Evolutionary conservation across 2,113 vertebrate genomes (phyloP), one percentile per base, ranked within the genome.

Genomic region (Leucopsar rothschildi): DNA sequence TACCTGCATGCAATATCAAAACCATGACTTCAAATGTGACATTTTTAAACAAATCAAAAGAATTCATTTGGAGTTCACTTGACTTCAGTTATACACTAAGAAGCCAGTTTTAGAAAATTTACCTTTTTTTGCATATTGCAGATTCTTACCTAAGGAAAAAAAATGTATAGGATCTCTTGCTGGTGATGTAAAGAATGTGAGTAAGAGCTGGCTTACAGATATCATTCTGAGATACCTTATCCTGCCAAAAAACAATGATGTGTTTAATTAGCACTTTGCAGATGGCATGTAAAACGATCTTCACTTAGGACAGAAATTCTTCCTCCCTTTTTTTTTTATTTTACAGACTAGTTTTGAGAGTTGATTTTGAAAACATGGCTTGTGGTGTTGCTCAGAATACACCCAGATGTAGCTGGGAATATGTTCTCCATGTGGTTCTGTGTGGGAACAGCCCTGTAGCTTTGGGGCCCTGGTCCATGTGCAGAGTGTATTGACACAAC

Each of bases 151-250:
- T 93, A 92, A 86, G 86, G 87, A 25, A 82, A 64, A 63, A 63
- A 75, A 66, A 89, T 6, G 50, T 57, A 45, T 78, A 66, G 88
- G 37, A 25, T 49, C 92, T 95, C 78, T 96, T 96, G 70, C 78
- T 95, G 93, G 91, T 88, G 88, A 96, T 97, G 88, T 92, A 87
- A 96, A 89, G 95, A 96, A 92, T 98, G 92, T 97, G 97, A 97
- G 96, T 95, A 96, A 97, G 96, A 95, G 84, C 87, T 96, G 94
- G 96, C 96, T 98, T 80, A 39, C 86, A 97, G 96, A 97, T 97
- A 97, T 85, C 91, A 97, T 96, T 98, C 96, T 96, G 95, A 97
- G 97, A 97, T 97, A 96, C 93, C 96, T 97, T 97, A 96, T 80
- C 94, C 95, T 97, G 97, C 97, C 97, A 97, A 98, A 97, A 96